These are phyloP conservation scores for Todiramphus saurophagus DNA, from an alignment of 2,113 vertebrate genomes.

Conservation along the genomic window DNA sequence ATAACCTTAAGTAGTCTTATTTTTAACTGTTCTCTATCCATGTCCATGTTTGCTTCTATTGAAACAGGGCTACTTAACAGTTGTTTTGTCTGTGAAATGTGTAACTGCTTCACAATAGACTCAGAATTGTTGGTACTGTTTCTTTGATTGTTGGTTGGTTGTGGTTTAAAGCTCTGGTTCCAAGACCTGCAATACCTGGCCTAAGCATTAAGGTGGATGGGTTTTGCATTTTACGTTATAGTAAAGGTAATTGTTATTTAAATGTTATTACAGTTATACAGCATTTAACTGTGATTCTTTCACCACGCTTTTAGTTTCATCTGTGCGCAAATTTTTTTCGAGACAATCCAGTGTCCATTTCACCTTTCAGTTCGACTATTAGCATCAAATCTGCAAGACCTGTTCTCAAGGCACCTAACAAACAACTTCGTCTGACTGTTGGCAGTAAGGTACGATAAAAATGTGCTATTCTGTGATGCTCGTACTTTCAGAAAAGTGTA, in stretches of 20 bases:
- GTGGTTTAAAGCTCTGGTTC: background rate
- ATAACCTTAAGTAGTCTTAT: background rate
- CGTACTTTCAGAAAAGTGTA: accelerated
- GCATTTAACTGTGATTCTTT: constrained; percentile 38
- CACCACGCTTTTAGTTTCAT: constrained; percentile 79
- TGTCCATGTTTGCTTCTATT: background rate
- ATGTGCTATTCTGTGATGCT: accelerated
- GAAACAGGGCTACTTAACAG: background rate
- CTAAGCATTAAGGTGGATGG: background rate
- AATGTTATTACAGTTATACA: background rate
- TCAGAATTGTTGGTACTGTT: background rate
- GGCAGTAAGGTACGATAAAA: constrained; percentile 85
- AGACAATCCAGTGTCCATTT: constrained; percentile 73
- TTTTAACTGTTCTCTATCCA: background rate
- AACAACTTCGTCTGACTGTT: constrained; percentile 88
- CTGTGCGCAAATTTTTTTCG: constrained; percentile 89
- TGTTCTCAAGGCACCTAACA: constrained; percentile 84
- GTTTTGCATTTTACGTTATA: accelerated
- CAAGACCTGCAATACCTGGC: background rate
- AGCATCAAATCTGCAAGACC: constrained; percentile 87
- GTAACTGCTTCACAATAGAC: background rate
- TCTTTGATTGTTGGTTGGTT: background rate
- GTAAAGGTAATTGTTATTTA: background rate
- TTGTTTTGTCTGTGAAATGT: background rate
- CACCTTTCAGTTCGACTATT: constrained; percentile 70